Conservation (phyloP, 2,113 vertebrate species). For the Apistogramma diplotaenia region DNA sequence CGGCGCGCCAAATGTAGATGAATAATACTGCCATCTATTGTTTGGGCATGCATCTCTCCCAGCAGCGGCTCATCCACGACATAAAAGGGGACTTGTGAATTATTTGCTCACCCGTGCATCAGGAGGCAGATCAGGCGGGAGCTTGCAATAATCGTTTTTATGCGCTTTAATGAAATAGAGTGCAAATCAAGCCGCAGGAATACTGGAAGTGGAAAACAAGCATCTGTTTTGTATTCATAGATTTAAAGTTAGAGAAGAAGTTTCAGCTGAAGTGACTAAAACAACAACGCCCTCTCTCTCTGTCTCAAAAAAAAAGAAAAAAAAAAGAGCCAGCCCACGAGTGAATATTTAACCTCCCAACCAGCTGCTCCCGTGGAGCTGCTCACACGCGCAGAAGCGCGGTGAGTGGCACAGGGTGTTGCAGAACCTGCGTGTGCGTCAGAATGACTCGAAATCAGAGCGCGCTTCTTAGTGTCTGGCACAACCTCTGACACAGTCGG, state of each 20-base stretch:
- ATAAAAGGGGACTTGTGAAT: no score
- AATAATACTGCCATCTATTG: constrained; percentile 57
- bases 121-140: neutral
- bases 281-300: neutral
- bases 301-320: no score
- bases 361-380: constrained; percentile 1
- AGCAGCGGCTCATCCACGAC: neutral
- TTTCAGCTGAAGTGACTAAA: neutral
- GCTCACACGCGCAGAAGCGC: neutral
- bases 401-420: constrained; percentile 21
- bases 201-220: neutral
- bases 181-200: neutral
- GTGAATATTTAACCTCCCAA: neutral
- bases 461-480: constrained; percentile 7
- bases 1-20: neutral
- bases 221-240: neutral
- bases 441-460: constrained; percentile 14
- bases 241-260: neutral
- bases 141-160: neutral
- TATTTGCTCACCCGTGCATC: neutral
- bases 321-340: neutral
- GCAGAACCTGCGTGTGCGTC: neutral
- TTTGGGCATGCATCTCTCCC: neutral
- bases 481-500: constrained; percentile 15
- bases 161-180: neutral